Base-by-base conservation (phyloP, 1,140 invertebrate genomes). In the Anastatus disparis region DNA sequence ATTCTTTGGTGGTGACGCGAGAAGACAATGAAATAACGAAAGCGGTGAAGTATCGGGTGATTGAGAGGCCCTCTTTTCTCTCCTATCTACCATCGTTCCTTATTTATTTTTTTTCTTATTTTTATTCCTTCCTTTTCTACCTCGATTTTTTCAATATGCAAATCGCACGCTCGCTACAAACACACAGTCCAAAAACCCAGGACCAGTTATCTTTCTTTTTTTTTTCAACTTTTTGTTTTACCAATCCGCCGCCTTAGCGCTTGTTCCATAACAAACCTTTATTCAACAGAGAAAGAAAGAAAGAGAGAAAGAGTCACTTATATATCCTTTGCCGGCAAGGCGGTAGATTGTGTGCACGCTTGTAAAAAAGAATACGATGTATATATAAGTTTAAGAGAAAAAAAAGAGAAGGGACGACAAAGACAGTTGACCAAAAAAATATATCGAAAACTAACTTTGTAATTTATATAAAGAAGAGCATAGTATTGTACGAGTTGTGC, bases 91-190 rank as follows among this genome's bases (percentile, higher is more conserved):
- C 12, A 27, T 63, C 17, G 31, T 44, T 35, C 44, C 35, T 27
- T 50, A n/a, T 50, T 15, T 50, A 6, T 38, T 38, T 38, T 38
- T 1, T 13, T 13, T 13, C 35, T 8, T 38, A 8, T 13, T 38
- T 38, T 46, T n/a, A 6, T 46, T 46, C 17, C 17, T 29, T 55
- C 27, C n/a, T 29, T 55, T 12, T 55, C 24, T 31, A 24, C 22
- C 42, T 24, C 22, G 24, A 65, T 65, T 65, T 63, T 65, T 65
- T 65, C 62, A 67, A 67, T 55, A 67, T 67, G 64, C 64, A 67
- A 67, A 67, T 67, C 35, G 20, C 50, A n/a, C n/a, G n/a, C n/a
- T 22, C 24, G n/a, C 52, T 2, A 27, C 31, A 65, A 4, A 58
- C n/a, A 3, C 10, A 13, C 9, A 53, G 29, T n/a, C 31, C 17